phyloP scores from a whole-genome alignment of 1,140 invertebrate species.

The Drosophila ogumai region DNA sequence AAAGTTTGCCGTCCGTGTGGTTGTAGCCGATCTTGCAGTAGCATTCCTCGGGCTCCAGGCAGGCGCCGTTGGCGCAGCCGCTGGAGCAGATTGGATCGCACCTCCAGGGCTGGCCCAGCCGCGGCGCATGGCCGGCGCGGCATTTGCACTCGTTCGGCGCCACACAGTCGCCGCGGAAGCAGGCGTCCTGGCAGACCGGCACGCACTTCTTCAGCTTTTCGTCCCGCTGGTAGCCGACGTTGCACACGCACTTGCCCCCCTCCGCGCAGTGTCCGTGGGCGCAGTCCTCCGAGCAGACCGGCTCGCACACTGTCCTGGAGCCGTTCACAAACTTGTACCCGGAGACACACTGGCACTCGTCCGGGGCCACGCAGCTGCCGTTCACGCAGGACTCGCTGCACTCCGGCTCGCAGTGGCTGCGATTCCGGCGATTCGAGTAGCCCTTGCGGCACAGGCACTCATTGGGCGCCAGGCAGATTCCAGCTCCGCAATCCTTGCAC shows the following conservation, averaged over 20 bases:
- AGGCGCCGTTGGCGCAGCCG: slow-evolving; percentile 76
- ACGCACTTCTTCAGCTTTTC: slow-evolving; percentile 85
- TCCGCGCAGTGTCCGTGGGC: slow-evolving; percentile 86
- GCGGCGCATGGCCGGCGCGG: slow-evolving; percentile 65
- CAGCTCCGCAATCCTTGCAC: slow-evolving; percentile 65
- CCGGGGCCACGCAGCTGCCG: slow-evolving; percentile 85
- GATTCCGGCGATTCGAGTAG: slow-evolving; percentile 58
- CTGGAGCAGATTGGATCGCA: slow-evolving; percentile 73
- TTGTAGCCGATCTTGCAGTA: slow-evolving; percentile 76
- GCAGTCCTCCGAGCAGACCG: slow-evolving; percentile 85
- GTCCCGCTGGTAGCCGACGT: slow-evolving; percentile 85
- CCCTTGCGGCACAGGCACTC: slow-evolving; percentile 63
- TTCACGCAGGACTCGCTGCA: slow-evolving; percentile 80
- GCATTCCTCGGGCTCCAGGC: slow-evolving; percentile 84
- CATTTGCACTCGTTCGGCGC: slow-evolving; percentile 87
- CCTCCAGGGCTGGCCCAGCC: slow-evolving; percentile 29
- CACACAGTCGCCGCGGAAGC: slow-evolving; percentile 87
- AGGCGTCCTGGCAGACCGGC: slow-evolving; percentile 86
- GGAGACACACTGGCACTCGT: slow-evolving; percentile 77
- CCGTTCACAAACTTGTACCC: slow-evolving; percentile 51
- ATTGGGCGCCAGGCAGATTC: slow-evolving; percentile 62
- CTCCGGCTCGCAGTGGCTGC: slow-evolving; percentile 54
- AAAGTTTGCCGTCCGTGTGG: slow-evolving; percentile 19
- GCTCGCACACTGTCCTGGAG: slow-evolving; percentile 61
- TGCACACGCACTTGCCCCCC: slow-evolving; percentile 86